Conservation (phyloP, 2,888 invertebrate species). For the Mythimna lalbum region DNA sequence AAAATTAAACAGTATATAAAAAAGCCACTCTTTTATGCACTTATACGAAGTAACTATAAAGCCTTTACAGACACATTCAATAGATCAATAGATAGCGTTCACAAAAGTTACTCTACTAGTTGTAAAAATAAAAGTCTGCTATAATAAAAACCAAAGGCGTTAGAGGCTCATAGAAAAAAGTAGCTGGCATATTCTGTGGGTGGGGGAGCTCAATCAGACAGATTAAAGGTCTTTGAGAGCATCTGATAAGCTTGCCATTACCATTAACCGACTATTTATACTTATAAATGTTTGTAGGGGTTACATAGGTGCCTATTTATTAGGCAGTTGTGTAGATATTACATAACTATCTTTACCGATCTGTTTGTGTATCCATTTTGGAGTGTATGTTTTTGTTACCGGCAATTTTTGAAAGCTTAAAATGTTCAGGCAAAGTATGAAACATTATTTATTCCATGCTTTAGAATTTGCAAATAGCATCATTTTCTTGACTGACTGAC, state of each 20-base stretch:
- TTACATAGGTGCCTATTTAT: background rate
- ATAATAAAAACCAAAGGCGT: slow-evolving; percentile 64
- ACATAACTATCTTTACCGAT: background rate
- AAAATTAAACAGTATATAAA: background rate
- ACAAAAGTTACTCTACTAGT: slow-evolving; percentile 41
- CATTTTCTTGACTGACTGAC: no score
- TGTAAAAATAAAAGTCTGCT: slow-evolving; percentile 59
- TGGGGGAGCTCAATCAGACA: slow-evolving; percentile 75
- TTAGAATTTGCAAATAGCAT: no score
- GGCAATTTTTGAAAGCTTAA: no score
- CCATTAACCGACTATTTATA: slow-evolving; percentile 54
- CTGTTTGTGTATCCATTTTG: background rate
- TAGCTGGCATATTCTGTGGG: slow-evolving; percentile 24
- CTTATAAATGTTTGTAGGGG: slow-evolving; percentile 36
- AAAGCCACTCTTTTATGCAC: background rate
- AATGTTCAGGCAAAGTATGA: no score
- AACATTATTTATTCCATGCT: no score
- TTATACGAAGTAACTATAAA: slow-evolving; percentile 4
- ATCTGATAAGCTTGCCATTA: slow-evolving; percentile 65
- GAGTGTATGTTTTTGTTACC: background rate
- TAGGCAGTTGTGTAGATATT: no score
- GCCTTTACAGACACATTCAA: slow-evolving; percentile 24
- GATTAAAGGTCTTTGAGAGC: slow-evolving; percentile 78
- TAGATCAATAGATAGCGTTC: slow-evolving; percentile 24
- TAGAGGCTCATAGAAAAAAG: slow-evolving; percentile 45